Percentiles rank a stretch among this genome's conserved stretches.
Conservation (phyloP, 1,140 invertebrate genomes). For the Ceratina australensis region DNA sequence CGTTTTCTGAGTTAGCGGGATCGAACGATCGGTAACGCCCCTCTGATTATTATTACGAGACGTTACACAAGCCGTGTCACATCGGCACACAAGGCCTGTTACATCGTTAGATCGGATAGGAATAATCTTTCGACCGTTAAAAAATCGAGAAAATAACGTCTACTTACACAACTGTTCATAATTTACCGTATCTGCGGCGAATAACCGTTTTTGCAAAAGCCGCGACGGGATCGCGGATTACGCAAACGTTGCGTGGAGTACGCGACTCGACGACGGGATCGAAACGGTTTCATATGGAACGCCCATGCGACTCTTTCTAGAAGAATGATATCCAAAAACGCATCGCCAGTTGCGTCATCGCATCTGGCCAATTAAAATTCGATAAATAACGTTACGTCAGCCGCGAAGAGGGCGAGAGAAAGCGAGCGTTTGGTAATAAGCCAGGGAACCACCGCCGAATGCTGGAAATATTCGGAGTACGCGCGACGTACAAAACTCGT, state of each 20-base stretch:
- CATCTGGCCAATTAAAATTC: background rate
- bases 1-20: background rate
- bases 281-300: no score
- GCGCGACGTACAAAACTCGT: background rate
- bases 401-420: background rate
- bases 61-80: constrained; percentile 7
- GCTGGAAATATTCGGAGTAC: background rate
- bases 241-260: no score
- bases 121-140: background rate
- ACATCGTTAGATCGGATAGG: background rate
- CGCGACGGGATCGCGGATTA: no score
- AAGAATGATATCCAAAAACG: no score
- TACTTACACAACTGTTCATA: constrained; percentile 12
- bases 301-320: background rate
- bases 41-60: background rate
- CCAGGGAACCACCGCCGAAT: background rate
- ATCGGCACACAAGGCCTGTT: background rate
- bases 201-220: background rate
- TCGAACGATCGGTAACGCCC: background rate
- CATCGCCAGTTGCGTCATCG: background rate
- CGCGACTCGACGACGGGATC: no score
- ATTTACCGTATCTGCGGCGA: background rate
- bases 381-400: background rate
- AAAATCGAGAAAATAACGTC: background rate
- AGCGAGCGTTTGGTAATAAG: constrained; percentile 4